Base-by-base conservation (phyloP, 1,140 invertebrate species). In the Temnothorax nylanderi region DNA sequence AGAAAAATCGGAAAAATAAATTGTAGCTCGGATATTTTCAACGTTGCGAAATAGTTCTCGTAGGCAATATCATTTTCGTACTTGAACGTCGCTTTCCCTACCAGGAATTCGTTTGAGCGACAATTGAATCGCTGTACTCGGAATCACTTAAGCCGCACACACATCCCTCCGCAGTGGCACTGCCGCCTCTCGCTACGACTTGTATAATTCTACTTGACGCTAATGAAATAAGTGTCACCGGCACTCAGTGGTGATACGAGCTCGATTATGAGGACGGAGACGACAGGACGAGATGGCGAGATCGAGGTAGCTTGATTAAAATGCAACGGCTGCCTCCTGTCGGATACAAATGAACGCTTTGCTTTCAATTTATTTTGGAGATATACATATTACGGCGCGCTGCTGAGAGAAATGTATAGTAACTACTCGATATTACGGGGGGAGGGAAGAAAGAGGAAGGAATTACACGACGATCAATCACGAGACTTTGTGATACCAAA, bases 141-240 rank as follows among this genome's bases (percentile, higher is more conserved):
- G 77, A 77, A 84, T 84, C 89, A 89, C 88, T 90, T 87, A 87
- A 64, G 49, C 76, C 84, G 44, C 88, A 11, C 51, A 76, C 54
- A 80, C 86, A 78, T 32, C 49, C 47, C 32, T 41, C 47, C 37
- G 44, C 75, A 26, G 58, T 58, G 74, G 86, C 76, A 76, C 41
- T 26, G 80, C 71, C 69, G 41, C 51, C 67, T 51, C 82, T 51
- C 82, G 54, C 86, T 85, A 77, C 71, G 82, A 85, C 81, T 91
- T 90, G 86, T 88, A 84, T 88, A 91, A 91, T 90, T 90, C 89
- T 85, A 82, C 87, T 90, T 88, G 81, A 71, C 81, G 74, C 58
- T 90, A 90, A 90, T 89, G 88, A 90, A 90, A 90, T 90, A 90
- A 90, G 77, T 90, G 89, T 89, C 89, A 87, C 74, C 18, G 75